These are phyloP conservation scores for Anolis apletophallus DNA, from an alignment of 2,797 vertebrate genomes.

Conservation along the genomic window DNA sequence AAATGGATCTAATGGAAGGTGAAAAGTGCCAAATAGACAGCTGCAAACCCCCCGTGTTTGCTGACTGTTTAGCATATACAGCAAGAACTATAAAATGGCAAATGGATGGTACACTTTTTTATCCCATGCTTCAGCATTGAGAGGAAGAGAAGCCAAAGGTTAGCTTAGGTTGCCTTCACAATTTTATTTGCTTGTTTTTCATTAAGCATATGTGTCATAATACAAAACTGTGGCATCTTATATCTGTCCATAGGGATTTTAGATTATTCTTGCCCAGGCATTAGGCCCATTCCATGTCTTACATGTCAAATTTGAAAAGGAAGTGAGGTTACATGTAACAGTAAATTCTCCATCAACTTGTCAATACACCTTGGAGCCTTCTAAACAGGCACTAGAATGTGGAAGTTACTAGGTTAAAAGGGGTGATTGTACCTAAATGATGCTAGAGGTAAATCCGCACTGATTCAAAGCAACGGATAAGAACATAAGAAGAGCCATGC, in stretches of 20 bases:
- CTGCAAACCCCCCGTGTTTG: constrained; percentile 14
- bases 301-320: background rate
- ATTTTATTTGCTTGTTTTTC: constrained; percentile 8
- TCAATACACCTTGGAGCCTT: background rate
- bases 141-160: accelerated
- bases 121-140: background rate
- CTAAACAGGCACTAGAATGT: too few relatives aligned
- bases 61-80: background rate
- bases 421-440: too few relatives aligned
- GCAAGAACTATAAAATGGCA: background rate
- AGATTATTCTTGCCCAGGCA: background rate
- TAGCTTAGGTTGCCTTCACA: background rate
- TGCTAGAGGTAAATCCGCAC: too few relatives aligned
- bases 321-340: background rate
- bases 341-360: background rate
- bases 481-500: too few relatives aligned
- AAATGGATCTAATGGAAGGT: background rate
- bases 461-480: too few relatives aligned
- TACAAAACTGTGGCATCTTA: background rate
- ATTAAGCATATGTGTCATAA: background rate
- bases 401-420: too few relatives aligned
- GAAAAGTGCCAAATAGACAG: background rate
- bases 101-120: background rate
- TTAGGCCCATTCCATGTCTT: background rate
- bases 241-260: background rate